Evolutionary conservation across 2,797 vertebrate species (phyloP).

Genomic region (Pogoniulus pusillus): DNA sequence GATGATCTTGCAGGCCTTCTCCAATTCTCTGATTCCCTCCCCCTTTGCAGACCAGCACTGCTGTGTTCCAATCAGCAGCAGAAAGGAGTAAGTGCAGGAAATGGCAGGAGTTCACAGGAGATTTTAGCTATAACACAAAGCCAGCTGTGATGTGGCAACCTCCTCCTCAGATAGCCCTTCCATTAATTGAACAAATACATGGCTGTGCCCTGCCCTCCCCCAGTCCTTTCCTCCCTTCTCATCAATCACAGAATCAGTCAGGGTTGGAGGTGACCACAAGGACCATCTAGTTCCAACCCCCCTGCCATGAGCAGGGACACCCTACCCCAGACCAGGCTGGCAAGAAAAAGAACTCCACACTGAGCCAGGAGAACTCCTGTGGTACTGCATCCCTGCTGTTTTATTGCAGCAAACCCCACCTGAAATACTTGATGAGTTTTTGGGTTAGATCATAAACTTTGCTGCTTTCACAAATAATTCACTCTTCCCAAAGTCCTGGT

Average conservation of each 20-base stretch:
- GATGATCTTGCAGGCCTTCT: no score
- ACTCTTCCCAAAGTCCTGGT: slow-evolving; percentile 36
- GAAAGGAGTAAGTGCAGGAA: no score
- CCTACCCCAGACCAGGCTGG: no score
- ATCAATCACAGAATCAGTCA: no score
- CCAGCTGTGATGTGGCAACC: neutral
- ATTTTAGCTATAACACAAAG: neutral
- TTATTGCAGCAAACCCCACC: neutral
- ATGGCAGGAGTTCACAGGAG: neutral
- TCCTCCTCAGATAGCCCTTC: neutral
- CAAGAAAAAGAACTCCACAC: neutral
- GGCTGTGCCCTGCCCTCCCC: neutral
- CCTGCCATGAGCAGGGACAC: no score
- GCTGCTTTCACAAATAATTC: slow-evolving; percentile 34
- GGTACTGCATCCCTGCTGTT: neutral
- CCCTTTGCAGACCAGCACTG: no score
- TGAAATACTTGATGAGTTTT: neutral
- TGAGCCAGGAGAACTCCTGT: neutral
- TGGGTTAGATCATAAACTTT: neutral
- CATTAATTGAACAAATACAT: neutral
- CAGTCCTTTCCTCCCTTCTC: neutral
- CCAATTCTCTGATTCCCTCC: no score
- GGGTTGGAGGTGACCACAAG: no score
- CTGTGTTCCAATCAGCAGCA: no score
- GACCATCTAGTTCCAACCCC: no score